Evolutionary conservation across 2,797 vertebrate genomes (phyloP), one percentile per base, ranked within the genome.

Genomic region (Anabas testudineus): DNA sequence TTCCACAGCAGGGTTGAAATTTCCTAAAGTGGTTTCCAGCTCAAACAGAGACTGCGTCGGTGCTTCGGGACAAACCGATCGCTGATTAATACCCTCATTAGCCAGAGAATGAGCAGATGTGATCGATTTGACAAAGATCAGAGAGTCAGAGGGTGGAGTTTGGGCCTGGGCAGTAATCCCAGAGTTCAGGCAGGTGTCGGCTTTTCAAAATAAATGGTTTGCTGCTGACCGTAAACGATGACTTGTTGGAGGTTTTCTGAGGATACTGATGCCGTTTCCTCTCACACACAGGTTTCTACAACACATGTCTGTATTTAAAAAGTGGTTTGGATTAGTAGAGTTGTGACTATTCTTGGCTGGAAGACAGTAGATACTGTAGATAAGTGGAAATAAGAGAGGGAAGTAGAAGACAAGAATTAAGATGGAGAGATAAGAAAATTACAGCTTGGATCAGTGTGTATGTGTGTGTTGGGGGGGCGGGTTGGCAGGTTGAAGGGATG

Each of bases 401-500:
- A 19, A 28, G 10, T 47, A 37, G 37, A 22, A 18, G 58, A 46
- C 43, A 60, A 48, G 37, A 57, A 26, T 64, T 58, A 43, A 60
- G 56, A 71, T 51, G 43, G 21, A 45, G 52, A 3, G 64, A 68
- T 74, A 55, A 43, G 56, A 49, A 61, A 21, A 45, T 10, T 63
- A n/a, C n/a, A n/a, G 36, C 12, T 12, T 45, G 37, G 68, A 2
- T 57, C 2, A 49, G 46, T 26, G 32, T 49, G 46, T 62, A 34
- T 19, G 46, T 54, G 46, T 62, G 34, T 19, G 46, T 54, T 47
- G 37, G 47, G 53, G n/a, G n/a, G n/a, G n/a, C n/a, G n/a, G n/a
- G 41, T 76, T 76, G 75, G 75, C 63, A 52, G 68, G 24, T 39
- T 1, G 46, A 1, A 28, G 46, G 41, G 57, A 41, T 67, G 57